These are phyloP conservation scores for Sinosuthora webbiana DNA, from an alignment of 2,113 vertebrate genomes.

Conservation along the genomic window DNA sequence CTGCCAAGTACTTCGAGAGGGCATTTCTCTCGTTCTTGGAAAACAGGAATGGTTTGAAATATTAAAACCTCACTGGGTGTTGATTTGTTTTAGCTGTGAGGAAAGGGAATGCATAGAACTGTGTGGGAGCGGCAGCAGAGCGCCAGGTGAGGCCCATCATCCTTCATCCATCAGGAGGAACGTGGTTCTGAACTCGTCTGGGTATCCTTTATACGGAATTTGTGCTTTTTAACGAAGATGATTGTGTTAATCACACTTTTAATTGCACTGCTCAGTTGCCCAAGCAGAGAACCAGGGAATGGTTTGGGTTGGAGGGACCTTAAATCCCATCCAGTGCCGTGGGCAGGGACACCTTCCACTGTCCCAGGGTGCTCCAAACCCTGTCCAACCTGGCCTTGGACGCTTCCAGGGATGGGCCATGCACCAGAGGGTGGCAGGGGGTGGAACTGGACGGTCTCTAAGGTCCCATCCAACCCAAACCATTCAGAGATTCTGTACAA, in stretches of 20 bases:
- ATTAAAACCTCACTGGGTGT: neutral
- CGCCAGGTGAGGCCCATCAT: neutral
- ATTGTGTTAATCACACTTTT: neutral
- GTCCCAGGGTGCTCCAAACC: neutral
- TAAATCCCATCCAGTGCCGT: rapidly evolving
- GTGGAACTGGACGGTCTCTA: neutral
- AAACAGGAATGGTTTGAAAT: neutral
- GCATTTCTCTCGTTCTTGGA: neutral
- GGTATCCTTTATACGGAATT: rapidly evolving
- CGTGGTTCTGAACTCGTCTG: neutral
- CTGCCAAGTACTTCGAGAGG: neutral
- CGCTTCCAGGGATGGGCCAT: neutral
- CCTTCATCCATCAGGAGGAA: neutral
- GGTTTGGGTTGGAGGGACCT: neutral
- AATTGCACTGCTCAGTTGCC: neutral
- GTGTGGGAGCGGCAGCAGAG: neutral
- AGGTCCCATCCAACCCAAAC: neutral
- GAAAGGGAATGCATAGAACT: neutral
- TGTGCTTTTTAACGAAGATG: neutral
- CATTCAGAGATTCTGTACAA: neutral
- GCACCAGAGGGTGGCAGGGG: neutral
- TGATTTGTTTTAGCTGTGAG: neutral
- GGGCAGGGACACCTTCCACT: neutral
- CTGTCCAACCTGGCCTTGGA: rapidly evolving
- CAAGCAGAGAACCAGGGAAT: neutral